phyloP scores from a whole-genome alignment of 2,797 vertebrate species.

The Botia almorhae region DNA sequence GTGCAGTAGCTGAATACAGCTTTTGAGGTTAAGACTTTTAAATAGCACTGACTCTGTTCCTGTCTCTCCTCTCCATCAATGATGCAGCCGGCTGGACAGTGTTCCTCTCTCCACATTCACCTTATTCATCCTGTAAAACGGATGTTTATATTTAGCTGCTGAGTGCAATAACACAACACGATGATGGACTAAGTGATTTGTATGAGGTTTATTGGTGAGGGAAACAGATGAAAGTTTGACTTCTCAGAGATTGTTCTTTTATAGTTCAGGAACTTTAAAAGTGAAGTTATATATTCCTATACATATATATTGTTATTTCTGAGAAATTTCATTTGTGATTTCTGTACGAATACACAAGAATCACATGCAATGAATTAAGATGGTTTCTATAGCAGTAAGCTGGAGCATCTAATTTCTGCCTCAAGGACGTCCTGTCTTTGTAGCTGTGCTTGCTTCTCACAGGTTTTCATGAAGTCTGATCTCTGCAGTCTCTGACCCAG shows the following conservation, averaged over 20 bases:
- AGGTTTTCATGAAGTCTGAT: no score
- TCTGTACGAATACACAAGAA: no score
- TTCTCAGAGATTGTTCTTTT: neutral
- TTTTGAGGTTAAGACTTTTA: constrained; percentile 35
- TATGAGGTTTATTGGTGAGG: constrained; percentile 23
- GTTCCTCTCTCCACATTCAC: constrained; percentile 49
- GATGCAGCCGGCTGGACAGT: constrained; percentile 52
- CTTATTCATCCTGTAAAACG: constrained; percentile 13
- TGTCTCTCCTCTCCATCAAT: constrained; percentile 48
- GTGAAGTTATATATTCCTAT: no score
- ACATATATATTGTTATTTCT: no score
- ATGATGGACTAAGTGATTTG: constrained; percentile 31
- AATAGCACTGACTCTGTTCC: constrained; percentile 11
- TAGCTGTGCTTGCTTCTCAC: no score
- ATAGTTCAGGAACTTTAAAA: neutral
- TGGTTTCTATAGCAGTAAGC: no score
- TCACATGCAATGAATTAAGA: no score
- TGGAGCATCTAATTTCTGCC: no score
- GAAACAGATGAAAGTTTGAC: neutral
- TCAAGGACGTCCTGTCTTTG: no score
- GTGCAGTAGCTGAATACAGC: constrained; percentile 18
- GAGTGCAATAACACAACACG: constrained; percentile 15
- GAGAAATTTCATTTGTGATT: no score
- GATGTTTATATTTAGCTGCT: constrained; percentile 48
- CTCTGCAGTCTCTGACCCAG: no score